These are phyloP conservation scores for Elegia similella DNA, from an alignment of 2,888 invertebrate genomes.

Conservation along the genomic window DNA sequence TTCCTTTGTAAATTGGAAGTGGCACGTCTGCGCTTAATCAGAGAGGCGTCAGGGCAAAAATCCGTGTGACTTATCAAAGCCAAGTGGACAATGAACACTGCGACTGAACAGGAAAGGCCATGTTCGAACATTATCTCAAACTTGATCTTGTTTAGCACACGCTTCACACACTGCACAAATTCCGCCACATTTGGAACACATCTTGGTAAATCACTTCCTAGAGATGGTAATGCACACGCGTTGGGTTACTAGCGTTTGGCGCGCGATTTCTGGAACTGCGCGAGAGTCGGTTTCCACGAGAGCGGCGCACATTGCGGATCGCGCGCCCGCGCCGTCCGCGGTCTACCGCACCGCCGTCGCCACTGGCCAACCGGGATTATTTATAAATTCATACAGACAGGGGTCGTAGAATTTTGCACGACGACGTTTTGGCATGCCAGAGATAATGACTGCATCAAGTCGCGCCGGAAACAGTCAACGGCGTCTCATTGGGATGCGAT, in stretches of 20 bases:
- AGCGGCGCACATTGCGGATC: slow-evolving; percentile 56
- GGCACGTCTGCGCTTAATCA: slow-evolving; percentile 56
- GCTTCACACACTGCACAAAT: background rate
- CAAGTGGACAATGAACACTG: slow-evolving; percentile 24
- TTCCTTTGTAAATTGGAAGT: slow-evolving; percentile 49
- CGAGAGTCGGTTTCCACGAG: slow-evolving; percentile 52
- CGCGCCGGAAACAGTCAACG: slow-evolving; percentile 59
- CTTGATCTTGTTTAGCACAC: background rate
- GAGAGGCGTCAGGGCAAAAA: slow-evolving; percentile 40
- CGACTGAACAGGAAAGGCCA: slow-evolving; percentile 13
- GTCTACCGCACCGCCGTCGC: slow-evolving; percentile 76
- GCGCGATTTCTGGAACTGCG: slow-evolving; percentile 14
- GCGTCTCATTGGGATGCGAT: slow-evolving; percentile 18
- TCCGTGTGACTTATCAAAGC: slow-evolving; percentile 37
- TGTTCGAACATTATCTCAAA: background rate
- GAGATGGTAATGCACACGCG: slow-evolving; percentile 9
- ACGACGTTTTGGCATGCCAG: slow-evolving; percentile 61
- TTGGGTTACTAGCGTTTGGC: slow-evolving; percentile 1
- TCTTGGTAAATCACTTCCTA: slow-evolving; percentile 6
- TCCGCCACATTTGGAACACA: slow-evolving; percentile 11
- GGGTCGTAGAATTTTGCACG: slow-evolving; percentile 79
- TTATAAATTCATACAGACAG: slow-evolving; percentile 79
- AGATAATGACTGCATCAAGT: slow-evolving; percentile 60
- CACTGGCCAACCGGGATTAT: slow-evolving; percentile 79
- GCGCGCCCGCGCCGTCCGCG: slow-evolving; percentile 82